These are phyloP conservation scores for Actenoides hombroni DNA, from an alignment of 2,113 vertebrate genomes.

Conservation along the genomic window DNA sequence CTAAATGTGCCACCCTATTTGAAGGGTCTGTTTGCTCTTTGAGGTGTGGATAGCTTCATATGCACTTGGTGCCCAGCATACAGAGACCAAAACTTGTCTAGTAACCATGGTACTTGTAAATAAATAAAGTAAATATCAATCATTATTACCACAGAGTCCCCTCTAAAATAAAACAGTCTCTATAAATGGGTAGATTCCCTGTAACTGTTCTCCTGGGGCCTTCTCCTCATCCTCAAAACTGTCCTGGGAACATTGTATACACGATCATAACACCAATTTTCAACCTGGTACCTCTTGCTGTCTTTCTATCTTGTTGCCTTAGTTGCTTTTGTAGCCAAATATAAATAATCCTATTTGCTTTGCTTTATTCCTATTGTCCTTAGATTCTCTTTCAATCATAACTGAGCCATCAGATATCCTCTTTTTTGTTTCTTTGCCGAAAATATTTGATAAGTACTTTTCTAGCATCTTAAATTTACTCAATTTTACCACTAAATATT, in stretches of 20 bases:
- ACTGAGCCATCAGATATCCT: neutral
- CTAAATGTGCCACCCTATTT: neutral
- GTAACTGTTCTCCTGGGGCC: neutral
- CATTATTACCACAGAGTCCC: neutral
- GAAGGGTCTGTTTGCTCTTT: neutral
- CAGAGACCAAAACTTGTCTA: neutral
- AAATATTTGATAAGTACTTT: neutral
- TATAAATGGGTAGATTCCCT: slow-evolving; percentile 27
- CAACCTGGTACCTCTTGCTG: slow-evolving; percentile 4
- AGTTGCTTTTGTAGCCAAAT: neutral
- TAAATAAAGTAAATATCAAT: slow-evolving; percentile 22
- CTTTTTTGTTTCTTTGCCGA: neutral
- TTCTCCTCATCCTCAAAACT: neutral
- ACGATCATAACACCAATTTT: neutral
- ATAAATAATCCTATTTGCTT: neutral
- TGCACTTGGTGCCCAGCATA: neutral
- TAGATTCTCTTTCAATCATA: neutral
- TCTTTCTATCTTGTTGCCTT: neutral
- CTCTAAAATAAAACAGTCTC: neutral
- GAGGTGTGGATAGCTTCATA: neutral
- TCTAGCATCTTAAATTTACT: neutral
- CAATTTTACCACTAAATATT: neutral
- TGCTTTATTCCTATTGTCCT: neutral
- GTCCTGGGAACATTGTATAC: neutral
- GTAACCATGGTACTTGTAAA: slow-evolving; percentile 27